phyloP scores from a whole-genome alignment of 2,797 vertebrate genomes.

The Hybognathus amarus region DNA sequence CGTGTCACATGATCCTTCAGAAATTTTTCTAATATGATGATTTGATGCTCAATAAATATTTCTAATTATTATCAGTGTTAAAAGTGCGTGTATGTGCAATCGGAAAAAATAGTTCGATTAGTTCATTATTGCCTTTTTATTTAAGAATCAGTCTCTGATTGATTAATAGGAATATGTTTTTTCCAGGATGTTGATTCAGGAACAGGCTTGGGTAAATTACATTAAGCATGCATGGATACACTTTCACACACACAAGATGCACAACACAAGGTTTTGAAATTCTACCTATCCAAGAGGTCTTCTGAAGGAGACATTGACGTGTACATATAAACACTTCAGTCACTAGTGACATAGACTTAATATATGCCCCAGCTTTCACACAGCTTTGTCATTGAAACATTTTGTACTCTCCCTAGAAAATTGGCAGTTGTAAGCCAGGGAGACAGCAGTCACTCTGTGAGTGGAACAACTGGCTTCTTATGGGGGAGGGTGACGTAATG shows the following conservation, averaged over 20 bases:
- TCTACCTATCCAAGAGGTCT: conserved; percentile 16
- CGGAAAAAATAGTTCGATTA: not conserved
- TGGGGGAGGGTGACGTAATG: conserved; percentile 42
- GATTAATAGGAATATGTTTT: not conserved
- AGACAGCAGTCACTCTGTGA: not conserved
- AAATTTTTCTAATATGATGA: not conserved
- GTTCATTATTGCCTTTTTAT: not conserved
- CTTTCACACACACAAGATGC: not conserved
- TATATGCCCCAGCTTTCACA: conserved; percentile 1
- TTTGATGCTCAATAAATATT: not conserved
- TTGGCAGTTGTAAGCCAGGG: not conserved
- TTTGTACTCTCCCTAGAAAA: conserved; percentile 18
- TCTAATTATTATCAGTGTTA: not conserved
- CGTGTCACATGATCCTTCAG: not conserved
- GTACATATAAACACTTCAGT: not conserved
- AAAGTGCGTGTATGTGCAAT: not conserved
- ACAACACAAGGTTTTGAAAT: conserved; percentile 11
- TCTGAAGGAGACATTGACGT: not conserved
- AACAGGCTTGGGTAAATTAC: conserved; percentile 15
- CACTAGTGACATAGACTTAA: not conserved
- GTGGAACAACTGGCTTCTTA: conserved; percentile 13
- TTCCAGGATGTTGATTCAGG: not conserved
- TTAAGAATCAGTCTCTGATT: not conserved
- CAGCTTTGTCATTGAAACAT: conserved; percentile 6
- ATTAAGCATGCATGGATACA: conserved; percentile 20